Evolutionary conservation across 1,140 invertebrate species (phyloP), one percentile per base, ranked within the genome.

Genomic region (Teleogryllus occipitalis): DNA sequence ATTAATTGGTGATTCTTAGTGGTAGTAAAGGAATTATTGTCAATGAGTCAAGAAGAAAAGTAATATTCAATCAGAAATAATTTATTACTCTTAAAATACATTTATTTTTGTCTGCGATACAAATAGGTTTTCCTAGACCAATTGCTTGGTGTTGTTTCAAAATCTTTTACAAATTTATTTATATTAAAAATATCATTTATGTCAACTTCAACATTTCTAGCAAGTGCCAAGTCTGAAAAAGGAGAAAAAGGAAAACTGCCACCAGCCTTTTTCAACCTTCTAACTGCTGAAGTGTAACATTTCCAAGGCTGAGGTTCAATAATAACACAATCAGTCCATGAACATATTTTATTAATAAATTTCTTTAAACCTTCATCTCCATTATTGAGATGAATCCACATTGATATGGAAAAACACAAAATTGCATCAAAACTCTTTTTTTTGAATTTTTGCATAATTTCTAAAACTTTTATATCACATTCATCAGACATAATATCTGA

Each of bases 371-470:
- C 93, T 7, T 86, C 84, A 87, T 96, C 94, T 15, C 94, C 93
- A 85, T 92, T 86, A 85, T 95, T 95, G 46, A 96, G 83, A 85
- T 96, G 94, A 82, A 96, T 93, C 94, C 94, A 96, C 93, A 96
- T 95, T 18, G 93, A 94, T 15, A 95, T 89, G 21, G 94, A 95
- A 85, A 95, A 95, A 84, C 92, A 94, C 84, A 93, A 94, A 47
- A 90, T 87, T 18, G 91, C 87, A 86, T 94, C 90, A 86, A 95
- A 96, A 80, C 86, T 86, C 4, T 79, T 86, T 87, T 3, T 86
- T 82, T 80, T 87, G 79, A 0, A 80, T 81, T 10, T 83, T 77
- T 77, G 92, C 83, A 84, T 89, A 90, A 0, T 84, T 76, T 7
- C 85, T 80, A 8, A 93, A 82, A 12, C 83, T 47, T 8, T 85